phyloP scores from a whole-genome alignment of 2,888 invertebrate genomes.

The Protodeltote pygarga region DNA sequence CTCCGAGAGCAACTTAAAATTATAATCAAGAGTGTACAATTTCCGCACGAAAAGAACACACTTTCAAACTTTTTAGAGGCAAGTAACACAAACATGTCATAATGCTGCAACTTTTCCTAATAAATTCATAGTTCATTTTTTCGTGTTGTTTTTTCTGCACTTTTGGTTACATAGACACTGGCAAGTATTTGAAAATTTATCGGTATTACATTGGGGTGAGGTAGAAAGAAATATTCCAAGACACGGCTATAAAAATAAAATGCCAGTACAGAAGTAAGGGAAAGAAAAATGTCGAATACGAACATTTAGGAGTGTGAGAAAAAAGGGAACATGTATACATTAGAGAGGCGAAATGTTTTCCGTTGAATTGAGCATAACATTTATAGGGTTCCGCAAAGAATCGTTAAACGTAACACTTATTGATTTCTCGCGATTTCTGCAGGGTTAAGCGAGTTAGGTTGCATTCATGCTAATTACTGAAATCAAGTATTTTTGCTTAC shows the following conservation, averaged over 20 bases:
- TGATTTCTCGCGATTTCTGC: constrained; percentile 32
- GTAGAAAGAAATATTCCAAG: constrained; percentile 70
- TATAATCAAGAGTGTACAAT: constrained; percentile 59
- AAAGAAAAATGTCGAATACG: constrained; percentile 67
- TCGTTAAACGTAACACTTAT: constrained; percentile 45
- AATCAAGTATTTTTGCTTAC: constrained; percentile 20
- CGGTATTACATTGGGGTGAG: constrained; percentile 61
- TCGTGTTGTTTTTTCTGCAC: constrained; percentile 47
- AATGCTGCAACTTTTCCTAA: constrained; percentile 36
- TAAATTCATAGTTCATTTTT: constrained; percentile 53
- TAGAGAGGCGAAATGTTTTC: constrained; percentile 55
- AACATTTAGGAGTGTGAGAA: constrained; percentile 64
- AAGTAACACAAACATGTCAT: constrained; percentile 17
- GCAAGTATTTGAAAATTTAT: constrained; percentile 67
- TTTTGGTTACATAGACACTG: constrained; percentile 39
- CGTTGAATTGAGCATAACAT: constrained; percentile 54
- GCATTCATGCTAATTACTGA: constrained; percentile 23
- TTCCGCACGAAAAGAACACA: constrained; percentile 49
- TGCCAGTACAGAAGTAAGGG: constrained; percentile 62
- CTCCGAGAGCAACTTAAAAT: constrained; percentile 66
- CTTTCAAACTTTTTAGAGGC: constrained; percentile 58
- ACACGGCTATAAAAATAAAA: constrained; percentile 76
- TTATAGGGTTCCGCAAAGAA: constrained; percentile 40
- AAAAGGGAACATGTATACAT: constrained; percentile 57
- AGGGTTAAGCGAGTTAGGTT: constrained; percentile 21